Evolutionary conservation across 2,797 vertebrate species (phyloP).

Genomic region (Sebastes hubbsi): DNA sequence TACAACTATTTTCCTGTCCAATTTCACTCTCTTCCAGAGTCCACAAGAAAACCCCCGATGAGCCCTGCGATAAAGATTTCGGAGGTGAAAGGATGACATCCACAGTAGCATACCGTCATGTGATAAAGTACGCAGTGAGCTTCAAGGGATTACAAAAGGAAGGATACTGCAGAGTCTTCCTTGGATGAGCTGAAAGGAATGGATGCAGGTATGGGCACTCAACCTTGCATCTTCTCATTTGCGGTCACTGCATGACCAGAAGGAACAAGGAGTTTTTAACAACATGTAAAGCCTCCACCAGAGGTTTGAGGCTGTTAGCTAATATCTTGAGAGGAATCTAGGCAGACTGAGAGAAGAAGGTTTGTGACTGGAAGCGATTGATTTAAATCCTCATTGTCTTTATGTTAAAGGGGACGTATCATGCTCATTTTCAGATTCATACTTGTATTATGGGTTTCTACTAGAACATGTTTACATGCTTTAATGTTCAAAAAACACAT

Average conservation of each 20-base stretch:
- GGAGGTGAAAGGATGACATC: slow-evolving; percentile 9
- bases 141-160: neutral
- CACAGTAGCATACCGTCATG: neutral
- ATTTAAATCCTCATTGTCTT: neutral
- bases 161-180: neutral
- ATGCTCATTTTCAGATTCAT: too few species aligned
- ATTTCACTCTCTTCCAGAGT: neutral
- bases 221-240: neutral
- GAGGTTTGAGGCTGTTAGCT: neutral
- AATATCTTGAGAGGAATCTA: neutral
- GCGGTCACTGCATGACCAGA: neutral
- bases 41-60: neutral
- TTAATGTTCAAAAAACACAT: too few species aligned
- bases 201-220: neutral
- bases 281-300: neutral
- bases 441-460: too few species aligned
- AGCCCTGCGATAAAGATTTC: neutral
- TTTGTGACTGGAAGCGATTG: neutral
- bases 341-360: neutral
- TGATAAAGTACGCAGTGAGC: neutral
- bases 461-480: too few species aligned
- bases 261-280: neutral
- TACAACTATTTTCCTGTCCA: slow-evolving; percentile 12
- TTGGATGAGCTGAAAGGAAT: neutral
- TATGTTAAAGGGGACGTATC: neutral